phyloP scores from a whole-genome alignment of 2,113 vertebrate genomes.

The Psittacula cyanocephala region DNA sequence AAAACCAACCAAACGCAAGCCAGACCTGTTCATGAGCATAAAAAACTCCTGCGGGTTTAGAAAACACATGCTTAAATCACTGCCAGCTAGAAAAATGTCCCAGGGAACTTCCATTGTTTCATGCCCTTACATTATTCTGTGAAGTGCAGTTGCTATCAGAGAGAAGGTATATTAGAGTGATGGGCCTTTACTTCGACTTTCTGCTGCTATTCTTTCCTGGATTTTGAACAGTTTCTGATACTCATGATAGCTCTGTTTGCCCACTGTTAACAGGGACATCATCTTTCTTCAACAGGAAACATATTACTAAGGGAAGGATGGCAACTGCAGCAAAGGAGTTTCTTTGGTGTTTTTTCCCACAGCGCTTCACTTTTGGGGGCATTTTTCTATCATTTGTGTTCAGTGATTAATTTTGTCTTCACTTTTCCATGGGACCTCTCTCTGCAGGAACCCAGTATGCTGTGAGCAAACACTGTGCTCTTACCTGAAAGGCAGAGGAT shows the following conservation, averaged over 20 bases:
- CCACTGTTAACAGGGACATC: neutral
- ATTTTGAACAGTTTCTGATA: neutral
- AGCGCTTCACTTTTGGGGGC: neutral
- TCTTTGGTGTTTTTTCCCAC: neutral
- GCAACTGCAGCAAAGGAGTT: neutral
- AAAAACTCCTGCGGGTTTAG: neutral
- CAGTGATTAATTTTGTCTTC: neutral
- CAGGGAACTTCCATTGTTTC: neutral
- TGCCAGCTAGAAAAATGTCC: neutral
- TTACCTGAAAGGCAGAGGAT: neutral
- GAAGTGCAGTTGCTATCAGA: neutral
- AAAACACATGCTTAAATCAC: neutral
- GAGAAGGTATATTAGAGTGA: neutral
- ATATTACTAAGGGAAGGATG: neutral
- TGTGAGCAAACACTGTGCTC: neutral
- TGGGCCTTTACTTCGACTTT: neutral
- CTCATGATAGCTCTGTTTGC: neutral
- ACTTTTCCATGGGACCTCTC: neutral
- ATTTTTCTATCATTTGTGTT: neutral
- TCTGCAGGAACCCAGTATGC: neutral
- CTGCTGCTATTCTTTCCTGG: neutral
- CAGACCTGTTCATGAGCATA: neutral
- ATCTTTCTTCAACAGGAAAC: neutral
- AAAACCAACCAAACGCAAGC: too few relatives aligned
- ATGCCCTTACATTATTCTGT: neutral